These are phyloP conservation scores for Imbricaverruca yamaguchii DNA, from an alignment of 2,888 invertebrate species.

Conservation along the genomic window DNA sequence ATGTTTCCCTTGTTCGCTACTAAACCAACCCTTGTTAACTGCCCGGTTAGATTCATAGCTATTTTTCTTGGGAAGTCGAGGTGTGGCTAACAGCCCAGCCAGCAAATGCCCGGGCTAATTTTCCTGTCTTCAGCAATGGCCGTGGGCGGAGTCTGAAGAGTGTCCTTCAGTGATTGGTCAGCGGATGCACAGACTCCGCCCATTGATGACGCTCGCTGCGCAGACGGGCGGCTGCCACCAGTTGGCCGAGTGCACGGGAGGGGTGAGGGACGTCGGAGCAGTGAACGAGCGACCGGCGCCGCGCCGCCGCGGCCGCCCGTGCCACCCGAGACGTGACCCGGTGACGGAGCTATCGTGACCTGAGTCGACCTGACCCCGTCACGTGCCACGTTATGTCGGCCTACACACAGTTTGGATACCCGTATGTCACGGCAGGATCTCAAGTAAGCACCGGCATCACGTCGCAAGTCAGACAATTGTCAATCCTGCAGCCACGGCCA, in stretches of 20 bases:
- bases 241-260: neutral
- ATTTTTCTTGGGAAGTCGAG: neutral
- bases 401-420: too few relatives aligned
- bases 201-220: neutral
- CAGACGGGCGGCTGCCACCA: neutral
- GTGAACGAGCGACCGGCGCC: neutral
- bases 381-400: neutral
- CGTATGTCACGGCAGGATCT: too few relatives aligned
- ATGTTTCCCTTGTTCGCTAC: conserved; percentile 2
- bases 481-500: too few relatives aligned
- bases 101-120: neutral
- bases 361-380: neutral
- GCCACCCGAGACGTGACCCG: neutral
- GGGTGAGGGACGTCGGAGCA: neutral
- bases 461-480: too few relatives aligned
- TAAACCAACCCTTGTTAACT: conserved; percentile 4
- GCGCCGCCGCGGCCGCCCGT: neutral
- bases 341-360: neutral
- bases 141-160: neutral
- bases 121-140: neutral
- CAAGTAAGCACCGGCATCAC: too few relatives aligned
- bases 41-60: neutral
- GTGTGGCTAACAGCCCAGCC: neutral
- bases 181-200: neutral
- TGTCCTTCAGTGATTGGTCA: neutral